phyloP scores from a whole-genome alignment of 1,140 invertebrate species.

The Carcinoscorpius rotundicauda region DNA sequence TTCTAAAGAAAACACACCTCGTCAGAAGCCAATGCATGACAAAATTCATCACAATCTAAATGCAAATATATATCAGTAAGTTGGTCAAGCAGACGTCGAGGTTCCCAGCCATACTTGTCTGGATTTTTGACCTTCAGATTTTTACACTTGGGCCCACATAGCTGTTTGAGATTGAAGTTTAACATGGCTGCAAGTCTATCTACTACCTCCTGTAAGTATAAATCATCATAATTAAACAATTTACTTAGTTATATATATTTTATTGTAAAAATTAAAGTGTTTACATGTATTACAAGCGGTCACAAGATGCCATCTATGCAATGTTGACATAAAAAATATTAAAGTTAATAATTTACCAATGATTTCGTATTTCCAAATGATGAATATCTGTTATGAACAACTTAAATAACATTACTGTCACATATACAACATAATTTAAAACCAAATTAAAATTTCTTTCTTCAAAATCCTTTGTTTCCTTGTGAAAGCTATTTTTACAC shows the following conservation, averaged over 20 bases:
- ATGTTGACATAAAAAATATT: too few relatives aligned
- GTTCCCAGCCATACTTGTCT: conserved; percentile 94
- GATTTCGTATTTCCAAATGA: too few relatives aligned
- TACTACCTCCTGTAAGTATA: conserved; percentile 50
- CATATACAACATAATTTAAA: too few relatives aligned
- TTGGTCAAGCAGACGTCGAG: conserved; percentile 72
- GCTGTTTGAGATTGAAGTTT: conserved; percentile 91
- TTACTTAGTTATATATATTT: background rate
- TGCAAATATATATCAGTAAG: conserved; percentile 95
- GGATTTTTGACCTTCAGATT: conserved; percentile 93
- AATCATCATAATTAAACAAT: conserved; percentile 12
- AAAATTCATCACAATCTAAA: conserved; percentile 82
- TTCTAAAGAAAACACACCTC: conserved; percentile 28
- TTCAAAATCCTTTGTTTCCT: background rate
- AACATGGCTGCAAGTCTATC: conserved; percentile 92
- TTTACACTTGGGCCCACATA: conserved; percentile 95
- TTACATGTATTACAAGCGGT: background rate
- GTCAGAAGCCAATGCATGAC: conserved; percentile 73
- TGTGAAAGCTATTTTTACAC: background rate
- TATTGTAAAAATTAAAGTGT: background rate
- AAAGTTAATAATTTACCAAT: too few relatives aligned
- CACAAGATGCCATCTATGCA: too few relatives aligned
- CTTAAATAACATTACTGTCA: too few relatives aligned
- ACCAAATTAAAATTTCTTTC: too few relatives aligned
- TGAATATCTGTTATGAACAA: too few relatives aligned